Percentiles rank a stretch among this genome's conserved stretches.
Conservation (phyloP, 1,140 invertebrate genomes). For the Homarus americanus region DNA sequence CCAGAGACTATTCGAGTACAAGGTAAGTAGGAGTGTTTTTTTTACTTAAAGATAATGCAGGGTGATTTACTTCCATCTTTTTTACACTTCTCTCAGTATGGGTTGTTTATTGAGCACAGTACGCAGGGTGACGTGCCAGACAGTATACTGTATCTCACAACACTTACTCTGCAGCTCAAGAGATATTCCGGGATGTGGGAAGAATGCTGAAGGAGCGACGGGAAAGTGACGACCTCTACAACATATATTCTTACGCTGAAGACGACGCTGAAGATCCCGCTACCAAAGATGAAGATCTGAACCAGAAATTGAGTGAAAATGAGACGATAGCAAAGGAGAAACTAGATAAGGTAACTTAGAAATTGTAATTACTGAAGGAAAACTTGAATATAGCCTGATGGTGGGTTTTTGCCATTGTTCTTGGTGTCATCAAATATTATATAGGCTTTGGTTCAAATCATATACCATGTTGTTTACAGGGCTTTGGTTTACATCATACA, state of each 20-base stretch:
- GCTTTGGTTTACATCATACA: no score
- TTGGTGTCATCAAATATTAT: no score
- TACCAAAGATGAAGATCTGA: constrained; percentile 39
- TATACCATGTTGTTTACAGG: no score
- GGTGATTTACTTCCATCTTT: not conserved
- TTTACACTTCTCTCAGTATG: no score
- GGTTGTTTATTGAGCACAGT: no score
- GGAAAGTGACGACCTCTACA: constrained; percentile 72
- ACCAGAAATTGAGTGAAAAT: constrained; percentile 64
- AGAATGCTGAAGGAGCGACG: constrained; percentile 70
- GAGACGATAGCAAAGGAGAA: constrained; percentile 56
- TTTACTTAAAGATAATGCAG: no score
- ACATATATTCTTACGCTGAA: constrained; percentile 71
- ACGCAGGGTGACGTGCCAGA: no score
- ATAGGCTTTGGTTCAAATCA: no score
- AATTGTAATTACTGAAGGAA: not conserved
- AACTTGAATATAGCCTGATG: no score
- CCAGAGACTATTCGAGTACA: constrained; percentile 71
- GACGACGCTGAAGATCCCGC: constrained; percentile 68
- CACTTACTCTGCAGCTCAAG: constrained; percentile 52
- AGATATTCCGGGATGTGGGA: constrained; percentile 73
- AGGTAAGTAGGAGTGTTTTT: constrained; percentile 44
- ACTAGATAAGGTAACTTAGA: constrained; percentile 63
- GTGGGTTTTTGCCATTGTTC: no score
- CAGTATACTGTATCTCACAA: no score